Conservation (phyloP, 2,113 vertebrate genomes). For the Vombatus ursinus region DNA sequence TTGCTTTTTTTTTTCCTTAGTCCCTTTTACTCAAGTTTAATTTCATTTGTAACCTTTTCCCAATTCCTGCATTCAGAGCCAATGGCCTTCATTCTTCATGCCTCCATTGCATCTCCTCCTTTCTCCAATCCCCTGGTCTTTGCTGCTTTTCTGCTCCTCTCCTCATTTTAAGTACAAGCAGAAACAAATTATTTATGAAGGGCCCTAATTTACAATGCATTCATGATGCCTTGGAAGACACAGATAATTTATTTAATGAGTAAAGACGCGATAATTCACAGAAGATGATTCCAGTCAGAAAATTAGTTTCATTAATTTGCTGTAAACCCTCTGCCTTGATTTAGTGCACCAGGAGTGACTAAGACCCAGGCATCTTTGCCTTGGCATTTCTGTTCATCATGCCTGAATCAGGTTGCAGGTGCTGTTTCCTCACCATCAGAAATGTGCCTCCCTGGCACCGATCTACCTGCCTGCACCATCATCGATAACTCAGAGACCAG, state of each 20-base stretch:
- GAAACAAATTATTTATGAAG: constrained; percentile 85
- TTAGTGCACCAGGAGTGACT: constrained; percentile 73
- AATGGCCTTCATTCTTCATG: neutral
- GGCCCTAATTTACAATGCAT: constrained; percentile 82
- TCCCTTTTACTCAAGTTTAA: neutral
- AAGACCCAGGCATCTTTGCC: constrained; percentile 58
- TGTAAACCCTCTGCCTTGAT: constrained; percentile 80
- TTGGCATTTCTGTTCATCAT: neutral
- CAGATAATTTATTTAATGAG: constrained; percentile 87
- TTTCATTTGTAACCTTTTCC: neutral
- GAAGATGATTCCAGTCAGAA: constrained; percentile 84
- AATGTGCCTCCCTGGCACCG: neutral
- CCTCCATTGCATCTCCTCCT: neutral
- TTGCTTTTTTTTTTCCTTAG: neutral
- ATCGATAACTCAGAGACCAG: neutral
- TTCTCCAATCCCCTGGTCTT: too few species aligned
- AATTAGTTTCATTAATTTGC: constrained; percentile 87
- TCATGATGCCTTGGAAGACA: constrained; percentile 85
- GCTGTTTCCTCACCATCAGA: neutral
- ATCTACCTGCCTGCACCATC: neutral
- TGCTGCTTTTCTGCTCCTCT: constrained; percentile 37
- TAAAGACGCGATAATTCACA: constrained; percentile 83
- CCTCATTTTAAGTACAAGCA: constrained; percentile 75
- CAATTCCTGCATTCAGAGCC: neutral
- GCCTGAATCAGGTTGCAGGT: neutral